A percentile compares a stretch with the other conserved stretches of the same genome.
Conservation (phyloP, 2,888 invertebrate species). For the Sesia apiformis region DNA sequence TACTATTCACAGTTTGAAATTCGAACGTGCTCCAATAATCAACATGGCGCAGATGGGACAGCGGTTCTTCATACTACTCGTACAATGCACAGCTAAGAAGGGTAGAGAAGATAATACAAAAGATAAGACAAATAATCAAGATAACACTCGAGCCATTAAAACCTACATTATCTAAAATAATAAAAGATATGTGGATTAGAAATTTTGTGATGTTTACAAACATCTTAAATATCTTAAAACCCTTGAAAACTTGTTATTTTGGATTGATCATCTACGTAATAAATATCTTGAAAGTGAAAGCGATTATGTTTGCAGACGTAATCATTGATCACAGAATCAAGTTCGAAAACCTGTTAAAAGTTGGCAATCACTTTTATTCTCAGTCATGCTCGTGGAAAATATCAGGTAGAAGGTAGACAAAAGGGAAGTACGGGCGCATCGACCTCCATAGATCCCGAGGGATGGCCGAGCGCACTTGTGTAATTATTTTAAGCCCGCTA, state of each 20-base stretch:
- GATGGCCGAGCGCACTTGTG: slow-evolving; percentile 55
- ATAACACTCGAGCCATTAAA: not conserved
- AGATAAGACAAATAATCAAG: not conserved
- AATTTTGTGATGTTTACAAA: too few species aligned
- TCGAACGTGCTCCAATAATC: slow-evolving; percentile 61
- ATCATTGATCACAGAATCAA: slow-evolving; percentile 18
- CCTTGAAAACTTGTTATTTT: too few species aligned
- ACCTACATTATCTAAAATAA: not conserved
- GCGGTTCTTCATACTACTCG: slow-evolving; percentile 22
- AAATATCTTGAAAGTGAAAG: slow-evolving; percentile 43
- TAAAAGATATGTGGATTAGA: too few species aligned
- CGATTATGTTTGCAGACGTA: slow-evolving; percentile 14
- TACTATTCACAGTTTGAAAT: slow-evolving; percentile 66
- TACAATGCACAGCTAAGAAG: slow-evolving; percentile 15
- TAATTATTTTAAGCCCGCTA: slow-evolving; percentile 68
- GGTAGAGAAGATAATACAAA: slow-evolving; percentile 10
- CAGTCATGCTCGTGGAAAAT: slow-evolving; percentile 7
- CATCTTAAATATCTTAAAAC: too few species aligned
- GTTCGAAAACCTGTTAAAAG: slow-evolving; percentile 41
- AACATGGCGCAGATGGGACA: slow-evolving; percentile 41
- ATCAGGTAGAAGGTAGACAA: slow-evolving; percentile 26
- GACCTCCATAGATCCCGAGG: slow-evolving; percentile 52
- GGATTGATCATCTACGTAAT: not conserved
- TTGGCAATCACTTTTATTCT: not conserved
- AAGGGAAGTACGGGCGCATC: slow-evolving; percentile 22